Base-by-base conservation (phyloP, 2,797 vertebrate genomes). In the Martes flavigula region DNA sequence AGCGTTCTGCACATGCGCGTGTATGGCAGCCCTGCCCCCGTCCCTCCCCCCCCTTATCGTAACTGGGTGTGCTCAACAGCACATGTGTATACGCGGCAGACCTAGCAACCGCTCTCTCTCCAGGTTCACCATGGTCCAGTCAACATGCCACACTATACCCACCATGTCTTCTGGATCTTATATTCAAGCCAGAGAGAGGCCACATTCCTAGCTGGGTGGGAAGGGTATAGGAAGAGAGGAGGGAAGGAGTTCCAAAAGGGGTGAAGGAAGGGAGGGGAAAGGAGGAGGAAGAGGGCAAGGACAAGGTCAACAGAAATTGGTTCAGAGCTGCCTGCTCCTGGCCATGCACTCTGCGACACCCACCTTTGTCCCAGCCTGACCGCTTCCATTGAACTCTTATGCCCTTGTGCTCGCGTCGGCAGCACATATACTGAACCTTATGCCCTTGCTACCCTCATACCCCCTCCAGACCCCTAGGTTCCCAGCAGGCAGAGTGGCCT, bases 41-140 rank as follows among this genome's bases (percentile, higher is more conserved):
- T 9, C 13, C 48, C 27, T 15, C 27, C 14, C 14, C 56, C 20
- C 13, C 18, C 9, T 17, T 1, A 17, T 7, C 0, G 2, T 1
- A 32, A 27, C 25, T 27, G 2, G 1, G 21, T 8, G 54, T 8
- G 43, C n/a, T 20, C 78, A 17, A 21, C 7, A 15, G 75, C 54
- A 35, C 4, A 0, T 9, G 8, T 5, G 10, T 2, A 20, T 40
- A 15, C 18, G 2, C 2, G 46, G 51, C n/a, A 14, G 9, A 5
- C 6, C 92, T 35, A 25, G 38, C 72, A 11, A 9, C 58, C 0
- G 32, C 79, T 77, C 79, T 32, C 1, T 30, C 60, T 87, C 51
- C 3, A 1, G 21, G 91, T 14, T 82, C 84, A n/a, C 1, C 46
- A 10, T 1, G 58, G 84, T 23, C 60, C 82, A 3, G 30, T 13